Conservation (phyloP, 2,888 invertebrate species). For the Chymomyza caudatula region DNA sequence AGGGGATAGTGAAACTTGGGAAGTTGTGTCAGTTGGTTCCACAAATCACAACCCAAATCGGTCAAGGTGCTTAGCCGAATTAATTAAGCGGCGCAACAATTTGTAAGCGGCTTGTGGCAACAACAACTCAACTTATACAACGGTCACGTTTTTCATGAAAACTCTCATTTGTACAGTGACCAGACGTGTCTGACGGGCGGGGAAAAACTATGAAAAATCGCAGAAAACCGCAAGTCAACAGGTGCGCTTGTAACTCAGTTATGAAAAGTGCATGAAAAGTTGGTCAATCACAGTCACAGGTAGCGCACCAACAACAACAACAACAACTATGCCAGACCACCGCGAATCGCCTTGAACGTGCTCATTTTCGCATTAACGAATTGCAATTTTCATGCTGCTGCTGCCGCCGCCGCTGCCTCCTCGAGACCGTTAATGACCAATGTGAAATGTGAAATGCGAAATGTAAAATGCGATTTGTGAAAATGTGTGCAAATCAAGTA, state of each 20-base stretch:
- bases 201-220: conserved; percentile 45
- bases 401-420: no score
- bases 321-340: background rate
- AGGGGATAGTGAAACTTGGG: background rate
- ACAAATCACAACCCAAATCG: no score
- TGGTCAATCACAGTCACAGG: conserved; percentile 17
- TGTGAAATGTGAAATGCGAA: conserved; percentile 1
- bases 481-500: background rate
- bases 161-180: conserved; percentile 27
- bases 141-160: conserved; percentile 56
- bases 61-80: conserved; percentile 67
- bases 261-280: conserved; percentile 54
- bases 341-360: background rate
- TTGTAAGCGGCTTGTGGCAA: conserved; percentile 18
- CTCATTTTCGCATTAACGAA: conserved; percentile 2
- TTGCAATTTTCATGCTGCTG: background rate
- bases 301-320: background rate
- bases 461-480: background rate
- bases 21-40: background rate
- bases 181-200: no score
- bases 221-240: conserved; percentile 20
- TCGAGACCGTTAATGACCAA: background rate
- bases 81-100: conserved; percentile 52
- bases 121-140: conserved; percentile 1
- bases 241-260: conserved; percentile 15